Evolutionary conservation across 2,113 vertebrate genomes (phyloP).

Genomic region (Theristicus caerulescens): DNA sequence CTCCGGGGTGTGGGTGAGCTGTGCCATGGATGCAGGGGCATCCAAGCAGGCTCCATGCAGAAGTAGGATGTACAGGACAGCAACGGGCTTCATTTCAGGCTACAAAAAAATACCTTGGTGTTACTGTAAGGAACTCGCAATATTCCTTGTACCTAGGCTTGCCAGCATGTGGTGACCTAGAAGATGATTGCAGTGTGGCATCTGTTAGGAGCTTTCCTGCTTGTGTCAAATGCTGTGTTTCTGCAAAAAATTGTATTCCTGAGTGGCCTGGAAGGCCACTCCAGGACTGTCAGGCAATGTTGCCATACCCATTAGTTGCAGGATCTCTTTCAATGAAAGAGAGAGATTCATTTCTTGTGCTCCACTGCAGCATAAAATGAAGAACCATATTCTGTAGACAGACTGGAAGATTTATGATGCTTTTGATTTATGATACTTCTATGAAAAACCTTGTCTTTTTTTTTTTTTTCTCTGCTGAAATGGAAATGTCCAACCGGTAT

Average conservation of each 20-base stretch:
- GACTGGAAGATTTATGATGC: background rate
- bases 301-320: background rate
- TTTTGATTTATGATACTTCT: background rate
- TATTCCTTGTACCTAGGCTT: background rate
- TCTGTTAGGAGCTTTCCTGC: background rate
- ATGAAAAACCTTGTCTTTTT: accelerated
- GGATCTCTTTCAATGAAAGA: background rate
- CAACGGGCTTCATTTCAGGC: background rate
- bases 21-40: background rate
- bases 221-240: background rate
- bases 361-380: slow-evolving; percentile 8
- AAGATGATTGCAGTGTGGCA: background rate
- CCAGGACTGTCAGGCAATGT: background rate
- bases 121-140: background rate
- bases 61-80: background rate
- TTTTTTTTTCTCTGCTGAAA: background rate
- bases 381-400: background rate
- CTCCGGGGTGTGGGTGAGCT: background rate
- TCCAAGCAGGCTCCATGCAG: background rate
- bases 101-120: background rate
- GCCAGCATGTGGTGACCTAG: background rate
- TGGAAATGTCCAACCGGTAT: background rate
- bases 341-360: background rate
- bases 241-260: background rate
- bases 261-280: background rate